Percentiles rank a stretch among this genome's conserved stretches.
Evolutionary conservation across 2,797 vertebrate species (phyloP).

Genomic region (Gymnoscopelus microlampas): DNA sequence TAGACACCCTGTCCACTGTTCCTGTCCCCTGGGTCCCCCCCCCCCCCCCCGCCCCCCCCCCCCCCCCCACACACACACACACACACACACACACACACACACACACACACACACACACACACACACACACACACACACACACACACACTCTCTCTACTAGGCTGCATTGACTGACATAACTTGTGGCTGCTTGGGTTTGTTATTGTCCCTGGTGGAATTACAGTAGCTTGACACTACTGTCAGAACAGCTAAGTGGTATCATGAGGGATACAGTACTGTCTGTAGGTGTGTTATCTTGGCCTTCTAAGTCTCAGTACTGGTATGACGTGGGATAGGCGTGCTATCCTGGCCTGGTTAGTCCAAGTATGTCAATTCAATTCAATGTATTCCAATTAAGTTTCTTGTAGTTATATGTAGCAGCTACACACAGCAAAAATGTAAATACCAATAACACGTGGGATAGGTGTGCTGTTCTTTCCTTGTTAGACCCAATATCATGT

Average conservation of each 20-base stretch:
- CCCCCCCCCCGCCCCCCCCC: too few relatives aligned
- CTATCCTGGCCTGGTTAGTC: too few relatives aligned
- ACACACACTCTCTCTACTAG: background rate
- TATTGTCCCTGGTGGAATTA: conserved; percentile 12
- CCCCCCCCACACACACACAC: too few relatives aligned
- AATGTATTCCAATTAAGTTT: too few relatives aligned
- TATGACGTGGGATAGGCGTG: too few relatives aligned
- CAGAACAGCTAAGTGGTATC: conserved; percentile 2
- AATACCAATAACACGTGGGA: too few relatives aligned
- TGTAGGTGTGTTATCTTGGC: too few relatives aligned
- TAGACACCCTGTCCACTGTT: conserved; percentile 67
- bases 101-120: conserved; percentile 11
- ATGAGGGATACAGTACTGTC: background rate
- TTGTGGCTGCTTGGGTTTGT: conserved; percentile 15
- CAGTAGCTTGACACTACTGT: conserved; percentile 10
- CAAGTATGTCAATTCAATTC: too few relatives aligned
- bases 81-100: too few relatives aligned
- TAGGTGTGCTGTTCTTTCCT: background rate
- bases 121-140: conserved; percentile 6
- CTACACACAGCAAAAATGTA: too few relatives aligned
- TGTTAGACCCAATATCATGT: conserved; percentile 2
- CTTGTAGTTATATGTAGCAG: too few relatives aligned
- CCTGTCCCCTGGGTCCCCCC: conserved; percentile 42
- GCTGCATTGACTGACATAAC: conserved; percentile 14
- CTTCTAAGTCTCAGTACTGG: too few relatives aligned